Evolutionary conservation across 2,113 vertebrate species (phyloP).

Genomic region (Anas platyrhynchos): DNA sequence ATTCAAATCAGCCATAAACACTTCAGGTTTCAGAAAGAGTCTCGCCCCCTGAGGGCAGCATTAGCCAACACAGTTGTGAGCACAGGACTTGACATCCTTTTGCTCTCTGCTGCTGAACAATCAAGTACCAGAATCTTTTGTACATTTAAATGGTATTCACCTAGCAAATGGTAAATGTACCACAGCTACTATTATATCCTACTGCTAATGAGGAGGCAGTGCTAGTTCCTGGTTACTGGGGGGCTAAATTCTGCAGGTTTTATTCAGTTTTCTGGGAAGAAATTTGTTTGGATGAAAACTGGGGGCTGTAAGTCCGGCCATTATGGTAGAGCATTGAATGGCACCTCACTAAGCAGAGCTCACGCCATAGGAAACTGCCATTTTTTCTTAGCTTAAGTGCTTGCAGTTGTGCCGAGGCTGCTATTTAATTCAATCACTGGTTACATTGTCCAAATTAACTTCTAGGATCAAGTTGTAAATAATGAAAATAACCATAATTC

Average conservation of each 20-base stretch:
- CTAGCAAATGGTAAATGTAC: background rate
- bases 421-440: background rate
- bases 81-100: slow-evolving; percentile 44
- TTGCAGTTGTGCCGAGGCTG: background rate
- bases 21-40: slow-evolving; percentile 35
- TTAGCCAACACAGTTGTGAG: slow-evolving; percentile 56
- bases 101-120: background rate
- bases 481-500: slow-evolving; percentile 43
- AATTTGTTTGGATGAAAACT: background rate
- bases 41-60: slow-evolving; percentile 72
- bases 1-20: slow-evolving; percentile 42
- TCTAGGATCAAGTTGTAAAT: slow-evolving; percentile 26
- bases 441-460: slow-evolving; percentile 24
- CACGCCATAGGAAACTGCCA: background rate
- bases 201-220: slow-evolving; percentile 2
- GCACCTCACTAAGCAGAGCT: background rate
- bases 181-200: background rate
- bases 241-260: background rate
- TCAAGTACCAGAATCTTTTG: background rate
- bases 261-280: background rate
- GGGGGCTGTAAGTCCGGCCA: background rate
- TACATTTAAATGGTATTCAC: background rate
- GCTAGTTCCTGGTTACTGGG: background rate
- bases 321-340: background rate
- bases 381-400: background rate